These are phyloP conservation scores for Nemotelus nigrinus DNA, from an alignment of 2,888 invertebrate genomes.

Conservation along the genomic window DNA sequence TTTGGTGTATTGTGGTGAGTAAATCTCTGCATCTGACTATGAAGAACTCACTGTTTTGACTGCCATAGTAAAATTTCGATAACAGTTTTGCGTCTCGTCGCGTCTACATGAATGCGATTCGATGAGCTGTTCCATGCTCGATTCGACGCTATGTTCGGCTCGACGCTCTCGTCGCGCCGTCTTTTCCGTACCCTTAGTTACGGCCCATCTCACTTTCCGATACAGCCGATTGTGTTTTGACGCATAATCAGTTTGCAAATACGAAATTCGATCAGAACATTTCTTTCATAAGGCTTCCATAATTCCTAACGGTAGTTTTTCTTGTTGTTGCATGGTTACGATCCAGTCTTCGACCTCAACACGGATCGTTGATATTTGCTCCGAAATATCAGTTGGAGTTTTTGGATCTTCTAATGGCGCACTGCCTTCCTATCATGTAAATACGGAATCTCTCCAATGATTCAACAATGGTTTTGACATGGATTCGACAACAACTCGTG, in stretches of 20 bases:
- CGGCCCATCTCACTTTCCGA: background rate
- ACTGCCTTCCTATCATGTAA: background rate
- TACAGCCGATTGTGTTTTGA: conserved; percentile 16
- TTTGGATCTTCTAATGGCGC: background rate
- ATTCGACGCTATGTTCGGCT: no score
- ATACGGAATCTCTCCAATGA: conserved; percentile 8
- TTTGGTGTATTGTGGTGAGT: no score
- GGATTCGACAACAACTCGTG: conserved; percentile 50
- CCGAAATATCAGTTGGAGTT: conserved; percentile 6
- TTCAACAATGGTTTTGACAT: conserved; percentile 50
- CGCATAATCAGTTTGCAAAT: background rate
- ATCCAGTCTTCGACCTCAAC: conserved; percentile 26
- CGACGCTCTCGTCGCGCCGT: no score
- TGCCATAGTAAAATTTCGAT: no score
- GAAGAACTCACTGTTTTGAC: no score
- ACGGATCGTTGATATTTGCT: background rate
- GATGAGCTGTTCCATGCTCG: no score
- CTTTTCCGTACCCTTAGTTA: background rate
- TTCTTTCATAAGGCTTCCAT: background rate
- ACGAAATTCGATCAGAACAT: background rate
- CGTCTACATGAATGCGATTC: no score
- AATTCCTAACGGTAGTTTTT: background rate
- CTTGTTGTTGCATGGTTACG: conserved; percentile 21
- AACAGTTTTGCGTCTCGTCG: no score
- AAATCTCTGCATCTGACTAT: no score